A percentile compares a stretch with the other conserved stretches of the same genome.
Evolutionary conservation across 1,140 invertebrate species (phyloP).

Genomic region (Pachyrhynchus sulphureomaculatus): DNA sequence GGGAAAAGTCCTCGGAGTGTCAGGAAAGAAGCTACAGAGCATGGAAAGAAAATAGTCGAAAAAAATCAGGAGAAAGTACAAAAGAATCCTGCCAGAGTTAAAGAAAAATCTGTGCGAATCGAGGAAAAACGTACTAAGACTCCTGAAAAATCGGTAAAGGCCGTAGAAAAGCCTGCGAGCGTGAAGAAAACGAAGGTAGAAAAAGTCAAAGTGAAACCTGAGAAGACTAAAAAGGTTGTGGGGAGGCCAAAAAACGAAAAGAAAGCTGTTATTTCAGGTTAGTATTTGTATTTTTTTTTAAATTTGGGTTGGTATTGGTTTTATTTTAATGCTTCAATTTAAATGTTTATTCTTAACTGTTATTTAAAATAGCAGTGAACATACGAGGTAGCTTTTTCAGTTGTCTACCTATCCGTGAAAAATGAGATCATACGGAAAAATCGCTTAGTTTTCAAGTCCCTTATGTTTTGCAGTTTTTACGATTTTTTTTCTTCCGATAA

Average conservation of each 20-base stretch:
- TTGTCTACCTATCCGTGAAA: no score
- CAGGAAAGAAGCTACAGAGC: neutral
- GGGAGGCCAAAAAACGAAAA: neutral
- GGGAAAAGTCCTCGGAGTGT: neutral
- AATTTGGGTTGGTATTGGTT: neutral
- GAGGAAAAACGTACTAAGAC: neutral
- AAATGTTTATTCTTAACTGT: neutral
- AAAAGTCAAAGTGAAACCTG: neutral
- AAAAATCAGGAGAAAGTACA: neutral
- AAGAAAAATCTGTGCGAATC: no score
- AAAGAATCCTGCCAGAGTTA: neutral
- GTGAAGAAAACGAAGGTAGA: neutral
- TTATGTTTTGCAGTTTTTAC: no score
- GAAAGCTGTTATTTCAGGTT: neutral
- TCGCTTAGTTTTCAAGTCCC: no score
- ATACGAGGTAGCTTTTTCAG: no score
- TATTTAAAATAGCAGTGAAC: no score
- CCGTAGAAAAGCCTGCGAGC: neutral
- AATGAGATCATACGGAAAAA: no score
- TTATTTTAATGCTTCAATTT: neutral
- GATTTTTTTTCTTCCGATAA: no score
- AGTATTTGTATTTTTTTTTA: neutral
- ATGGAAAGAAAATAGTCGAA: neutral
- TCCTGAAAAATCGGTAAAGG: neutral
- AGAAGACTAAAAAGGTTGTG: neutral